Evolutionary conservation across 1,140 invertebrate species (phyloP).

Genomic region (Bicyclus anynana): DNA sequence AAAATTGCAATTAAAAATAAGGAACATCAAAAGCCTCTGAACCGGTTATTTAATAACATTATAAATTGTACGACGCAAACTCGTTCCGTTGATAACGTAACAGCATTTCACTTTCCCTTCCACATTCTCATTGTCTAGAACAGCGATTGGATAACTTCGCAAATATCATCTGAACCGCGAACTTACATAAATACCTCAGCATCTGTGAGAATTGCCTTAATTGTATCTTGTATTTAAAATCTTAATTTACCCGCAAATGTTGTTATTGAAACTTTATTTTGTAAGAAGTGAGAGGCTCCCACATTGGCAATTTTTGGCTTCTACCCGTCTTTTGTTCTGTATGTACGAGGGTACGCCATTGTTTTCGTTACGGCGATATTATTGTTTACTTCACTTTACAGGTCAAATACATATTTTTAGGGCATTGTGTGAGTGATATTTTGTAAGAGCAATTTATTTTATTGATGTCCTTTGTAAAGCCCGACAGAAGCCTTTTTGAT

Average conservation of each 20-base stretch:
- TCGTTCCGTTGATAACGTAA: conserved; percentile 64
- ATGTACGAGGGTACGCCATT: not conserved
- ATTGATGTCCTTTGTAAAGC: not conserved
- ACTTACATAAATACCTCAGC: conserved; percentile 60
- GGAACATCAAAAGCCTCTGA: conserved; percentile 16
- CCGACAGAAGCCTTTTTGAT: not conserved
- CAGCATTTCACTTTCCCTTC: conserved; percentile 69
- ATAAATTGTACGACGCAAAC: conserved; percentile 31
- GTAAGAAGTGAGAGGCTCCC: conserved; percentile 50
- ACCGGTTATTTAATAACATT: conserved; percentile 33
- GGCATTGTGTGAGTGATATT: not conserved
- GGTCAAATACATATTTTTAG: not conserved
- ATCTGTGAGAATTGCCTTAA: conserved; percentile 63
- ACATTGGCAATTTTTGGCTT: conserved; percentile 20
- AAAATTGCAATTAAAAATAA: not conserved
- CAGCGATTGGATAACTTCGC: conserved; percentile 65
- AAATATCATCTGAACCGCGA: conserved; percentile 56
- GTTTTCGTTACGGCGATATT: not conserved
- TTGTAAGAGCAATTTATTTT: not conserved
- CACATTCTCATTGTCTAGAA: conserved; percentile 66
- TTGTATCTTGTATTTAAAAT: conserved; percentile 45
- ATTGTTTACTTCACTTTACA: not conserved
- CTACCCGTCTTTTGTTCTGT: conserved; percentile 14
- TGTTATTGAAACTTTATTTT: conserved; percentile 59
- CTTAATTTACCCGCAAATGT: not conserved